phyloP scores from a whole-genome alignment of 2,797 vertebrate species.

The Pangasius larnaudii region DNA sequence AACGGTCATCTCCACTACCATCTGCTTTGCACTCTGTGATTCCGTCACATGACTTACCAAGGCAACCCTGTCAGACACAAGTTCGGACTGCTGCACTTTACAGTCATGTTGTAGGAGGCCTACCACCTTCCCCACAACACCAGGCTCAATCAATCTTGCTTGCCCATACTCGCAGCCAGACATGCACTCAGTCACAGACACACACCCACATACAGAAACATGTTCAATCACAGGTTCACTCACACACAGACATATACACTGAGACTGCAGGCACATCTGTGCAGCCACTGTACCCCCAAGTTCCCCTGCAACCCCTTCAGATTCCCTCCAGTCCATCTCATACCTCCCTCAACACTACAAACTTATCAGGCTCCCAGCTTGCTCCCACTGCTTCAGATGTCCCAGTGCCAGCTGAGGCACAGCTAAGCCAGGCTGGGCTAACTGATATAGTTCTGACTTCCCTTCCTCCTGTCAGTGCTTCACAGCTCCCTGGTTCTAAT shows the following conservation, averaged over 20 bases:
- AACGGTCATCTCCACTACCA: constrained; percentile 60
- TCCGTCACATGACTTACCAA: constrained; percentile 56
- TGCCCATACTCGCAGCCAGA: constrained; percentile 67
- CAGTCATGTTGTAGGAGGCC: constrained; percentile 67
- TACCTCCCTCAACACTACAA: constrained; percentile 62
- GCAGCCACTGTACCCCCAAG: constrained; percentile 60
- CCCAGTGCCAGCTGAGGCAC: constrained; percentile 66
- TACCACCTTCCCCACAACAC: constrained; percentile 66
- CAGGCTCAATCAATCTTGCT: constrained; percentile 64
- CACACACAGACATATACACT: constrained; percentile 46
- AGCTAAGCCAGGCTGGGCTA: constrained; percentile 67
- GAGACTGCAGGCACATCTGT: constrained; percentile 57
- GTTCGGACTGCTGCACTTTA: constrained; percentile 62
- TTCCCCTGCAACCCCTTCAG: constrained; percentile 68
- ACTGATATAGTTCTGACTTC: constrained; percentile 69
- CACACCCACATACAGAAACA: constrained; percentile 67
- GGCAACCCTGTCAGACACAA: constrained; percentile 64
- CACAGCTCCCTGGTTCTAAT: constrained; percentile 78
- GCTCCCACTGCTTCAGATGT: constrained; percentile 68
- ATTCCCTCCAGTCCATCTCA: constrained; percentile 70
- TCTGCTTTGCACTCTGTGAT: constrained; percentile 59
- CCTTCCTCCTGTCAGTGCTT: constrained; percentile 70
- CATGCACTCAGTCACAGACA: constrained; percentile 63
- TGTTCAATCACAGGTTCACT: constrained; percentile 46
- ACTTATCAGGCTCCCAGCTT: constrained; percentile 66